phyloP scores from a whole-genome alignment of 2,888 invertebrate genomes.

The Ashinkailepas kermadecensis region DNA sequence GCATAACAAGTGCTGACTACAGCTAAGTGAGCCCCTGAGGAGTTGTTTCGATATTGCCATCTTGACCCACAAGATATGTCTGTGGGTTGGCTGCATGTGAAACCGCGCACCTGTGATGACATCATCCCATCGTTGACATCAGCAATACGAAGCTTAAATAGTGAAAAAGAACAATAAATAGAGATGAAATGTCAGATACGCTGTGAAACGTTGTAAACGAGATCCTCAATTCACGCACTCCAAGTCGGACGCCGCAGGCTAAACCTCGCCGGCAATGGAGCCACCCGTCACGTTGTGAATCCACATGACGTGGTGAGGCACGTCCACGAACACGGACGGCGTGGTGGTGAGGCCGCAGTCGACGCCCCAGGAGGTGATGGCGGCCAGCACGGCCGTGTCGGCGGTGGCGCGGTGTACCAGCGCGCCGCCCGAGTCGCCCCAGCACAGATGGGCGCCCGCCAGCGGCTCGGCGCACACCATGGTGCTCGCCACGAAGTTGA shows the following conservation, averaged over 20 bases:
- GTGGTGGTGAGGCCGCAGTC: neutral
- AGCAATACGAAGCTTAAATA: too few species aligned
- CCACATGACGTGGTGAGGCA: constrained; percentile 6
- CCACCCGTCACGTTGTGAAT: neutral
- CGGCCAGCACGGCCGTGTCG: neutral
- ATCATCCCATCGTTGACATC: too few species aligned
- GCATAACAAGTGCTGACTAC: too few species aligned
- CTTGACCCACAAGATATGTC: too few species aligned
- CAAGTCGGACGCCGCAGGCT: neutral
- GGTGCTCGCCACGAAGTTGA: neutral
- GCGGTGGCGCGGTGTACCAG: neutral
- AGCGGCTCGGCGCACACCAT: neutral
- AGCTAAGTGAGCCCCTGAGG: too few species aligned
- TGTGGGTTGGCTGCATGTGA: too few species aligned
- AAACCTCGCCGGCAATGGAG: neutral
- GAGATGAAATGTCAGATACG: neutral
- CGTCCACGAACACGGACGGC: constrained; percentile 7
- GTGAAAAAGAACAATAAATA: neutral
- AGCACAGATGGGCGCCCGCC: neutral
- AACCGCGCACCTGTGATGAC: too few species aligned
- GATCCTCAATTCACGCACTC: neutral
- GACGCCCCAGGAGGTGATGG: constrained; percentile 10
- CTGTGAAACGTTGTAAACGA: neutral
- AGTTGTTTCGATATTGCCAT: too few species aligned
- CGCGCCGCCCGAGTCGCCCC: constrained; percentile 13